Evolutionary conservation across 2,113 vertebrate genomes (phyloP).

Genomic region (Xenopus tropicalis): UCB_Xtro_10.0 CM004448.2:44573501-44574000

Average conservation of each 20-base stretch:
- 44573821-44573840: conserved; percentile 57
- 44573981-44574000: conserved; percentile 9
- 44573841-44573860: conserved; percentile 53
- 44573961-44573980: not conserved
- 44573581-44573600: conserved; percentile 48
- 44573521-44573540: conserved; percentile 18
- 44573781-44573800: conserved; percentile 57
- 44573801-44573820: conserved; percentile 60
- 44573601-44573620: conserved; percentile 46
- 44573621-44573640: conserved; percentile 53
- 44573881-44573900: conserved; percentile 42
- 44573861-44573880: conserved; percentile 53
- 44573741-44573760: conserved; percentile 60
- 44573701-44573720: conserved; percentile 60
- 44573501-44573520: conserved; percentile 27
- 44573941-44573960: conserved; percentile 19
- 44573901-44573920: conserved; percentile 38
- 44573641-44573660: conserved; percentile 44
- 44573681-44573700: conserved; percentile 57
- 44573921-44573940: conserved; percentile 29
- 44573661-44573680: conserved; percentile 63
- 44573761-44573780: conserved; percentile 59
- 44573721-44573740: conserved; percentile 68
- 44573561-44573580: conserved; percentile 42
- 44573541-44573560: conserved; percentile 36